A percentile compares a stretch with the other conserved stretches of the same genome.
Evolutionary conservation across 2,113 vertebrate species (phyloP).

Genomic region (Girardinichthys multiradiatus): DNA sequence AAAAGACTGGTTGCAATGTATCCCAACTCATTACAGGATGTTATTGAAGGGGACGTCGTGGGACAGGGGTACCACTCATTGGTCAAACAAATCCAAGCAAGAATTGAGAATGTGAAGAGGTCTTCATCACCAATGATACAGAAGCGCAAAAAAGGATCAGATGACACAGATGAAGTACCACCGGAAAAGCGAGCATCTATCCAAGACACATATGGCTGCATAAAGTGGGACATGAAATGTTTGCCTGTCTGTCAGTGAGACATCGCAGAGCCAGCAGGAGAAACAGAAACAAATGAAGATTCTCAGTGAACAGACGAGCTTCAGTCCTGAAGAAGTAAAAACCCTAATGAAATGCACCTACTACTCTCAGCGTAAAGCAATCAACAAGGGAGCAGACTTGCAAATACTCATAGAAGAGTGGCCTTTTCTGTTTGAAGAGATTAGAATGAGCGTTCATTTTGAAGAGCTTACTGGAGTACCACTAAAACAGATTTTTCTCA

Average conservation of each 20-base stretch:
- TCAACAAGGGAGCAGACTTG: slow-evolving; percentile 42
- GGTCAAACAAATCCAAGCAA: slow-evolving; percentile 41
- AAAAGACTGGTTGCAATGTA: too few species aligned
- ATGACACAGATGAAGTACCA: slow-evolving; percentile 47
- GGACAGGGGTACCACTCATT: too few species aligned
- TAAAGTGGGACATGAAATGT: slow-evolving; percentile 37
- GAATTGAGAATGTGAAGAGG: slow-evolving; percentile 39
- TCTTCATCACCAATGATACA: slow-evolving; percentile 26
- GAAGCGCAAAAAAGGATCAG: slow-evolving; percentile 28
- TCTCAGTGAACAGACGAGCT: slow-evolving; percentile 19
- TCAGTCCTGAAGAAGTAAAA: slow-evolving; percentile 7
- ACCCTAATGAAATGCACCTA: slow-evolving; percentile 38
- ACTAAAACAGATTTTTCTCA: too few species aligned
- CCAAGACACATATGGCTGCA: slow-evolving; percentile 44
- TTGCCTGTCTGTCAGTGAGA: slow-evolving; percentile 47
- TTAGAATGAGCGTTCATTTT: too few species aligned
- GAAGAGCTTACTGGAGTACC: too few species aligned
- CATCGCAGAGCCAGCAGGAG: slow-evolving; percentile 34
- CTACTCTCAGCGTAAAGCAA: slow-evolving; percentile 39
- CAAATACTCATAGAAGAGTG: slow-evolving; percentile 32
- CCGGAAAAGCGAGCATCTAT: slow-evolving; percentile 34
- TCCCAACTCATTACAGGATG: too few species aligned
- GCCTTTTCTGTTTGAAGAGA: slow-evolving; percentile 48
- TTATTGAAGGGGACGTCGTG: too few species aligned
- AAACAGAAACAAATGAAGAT: too few species aligned